Evolutionary conservation across 2,797 vertebrate species (phyloP).

Genomic region (Poecilia velifera): DNA sequence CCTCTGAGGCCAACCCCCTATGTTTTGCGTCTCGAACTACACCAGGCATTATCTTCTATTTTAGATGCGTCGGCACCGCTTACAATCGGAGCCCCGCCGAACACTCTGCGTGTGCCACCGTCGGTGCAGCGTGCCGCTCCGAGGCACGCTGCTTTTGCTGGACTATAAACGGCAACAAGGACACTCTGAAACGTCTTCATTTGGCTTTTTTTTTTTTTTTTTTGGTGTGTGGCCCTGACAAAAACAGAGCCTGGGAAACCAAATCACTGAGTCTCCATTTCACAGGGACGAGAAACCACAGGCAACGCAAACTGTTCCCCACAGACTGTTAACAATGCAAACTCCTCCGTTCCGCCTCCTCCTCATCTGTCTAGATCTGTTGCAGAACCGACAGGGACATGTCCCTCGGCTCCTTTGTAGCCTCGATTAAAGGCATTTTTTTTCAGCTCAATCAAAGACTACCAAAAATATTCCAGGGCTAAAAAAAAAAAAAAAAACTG

Average conservation of each 20-base stretch:
- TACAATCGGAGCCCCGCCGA: conserved; percentile 61
- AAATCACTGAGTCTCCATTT: conserved; percentile 76
- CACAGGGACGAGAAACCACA: conserved; percentile 75
- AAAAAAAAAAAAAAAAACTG: conserved; percentile 44
- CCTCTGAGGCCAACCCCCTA: conserved; percentile 55
- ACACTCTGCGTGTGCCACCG: conserved; percentile 57
- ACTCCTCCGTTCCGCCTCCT: conserved; percentile 63
- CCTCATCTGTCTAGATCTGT: conserved; percentile 73
- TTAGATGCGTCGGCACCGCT: conserved; percentile 60
- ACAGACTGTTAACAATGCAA: conserved; percentile 81
- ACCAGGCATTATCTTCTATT: conserved; percentile 75
- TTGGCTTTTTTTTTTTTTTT: conserved; percentile 23
- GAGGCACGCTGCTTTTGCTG: conserved; percentile 21
- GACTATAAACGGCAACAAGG: conserved; percentile 64
- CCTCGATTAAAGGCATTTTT: conserved; percentile 82
- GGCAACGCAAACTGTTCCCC: conserved; percentile 75
- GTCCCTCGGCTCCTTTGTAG: conserved; percentile 77
- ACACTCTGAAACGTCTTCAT: conserved; percentile 68
- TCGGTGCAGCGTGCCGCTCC: conserved; percentile 55
- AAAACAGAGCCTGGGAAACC: conserved; percentile 73
- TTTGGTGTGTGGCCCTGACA: conserved; percentile 60
- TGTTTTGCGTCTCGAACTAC: conserved; percentile 57
- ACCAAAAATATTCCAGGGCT: conserved; percentile 77
- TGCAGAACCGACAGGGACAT: conserved; percentile 70
- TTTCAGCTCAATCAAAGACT: conserved; percentile 74